Conservation (phyloP, 2,113 vertebrate species). For the Nothocercus julius region DNA sequence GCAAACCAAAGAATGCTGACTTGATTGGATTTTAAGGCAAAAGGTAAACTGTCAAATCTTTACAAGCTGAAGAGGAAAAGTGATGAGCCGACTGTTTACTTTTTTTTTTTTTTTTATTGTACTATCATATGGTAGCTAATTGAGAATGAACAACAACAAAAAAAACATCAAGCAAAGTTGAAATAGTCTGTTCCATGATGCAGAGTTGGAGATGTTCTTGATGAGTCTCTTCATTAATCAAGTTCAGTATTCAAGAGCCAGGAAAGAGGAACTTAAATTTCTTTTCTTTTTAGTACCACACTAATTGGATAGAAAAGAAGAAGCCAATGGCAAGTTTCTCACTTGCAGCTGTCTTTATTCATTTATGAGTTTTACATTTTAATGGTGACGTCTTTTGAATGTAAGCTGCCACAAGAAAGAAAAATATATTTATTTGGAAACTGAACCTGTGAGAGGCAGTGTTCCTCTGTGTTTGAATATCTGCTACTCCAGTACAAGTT, state of each 20-base stretch:
- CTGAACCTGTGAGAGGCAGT: not conserved
- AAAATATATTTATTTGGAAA: not conserved
- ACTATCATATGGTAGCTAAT: rapidly evolving
- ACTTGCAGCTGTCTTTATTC: not conserved
- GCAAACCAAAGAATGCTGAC: not conserved
- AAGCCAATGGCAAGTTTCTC: rapidly evolving
- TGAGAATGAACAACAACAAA: not conserved
- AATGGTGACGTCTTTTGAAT: not conserved
- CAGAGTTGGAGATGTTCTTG: not conserved
- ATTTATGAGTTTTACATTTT: not conserved
- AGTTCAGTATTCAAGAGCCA: not conserved
- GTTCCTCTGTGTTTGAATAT: rapidly evolving
- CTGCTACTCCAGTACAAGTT: not conserved
- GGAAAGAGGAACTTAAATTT: not conserved
- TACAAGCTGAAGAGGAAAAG: not conserved
- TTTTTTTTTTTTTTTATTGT: not conserved
- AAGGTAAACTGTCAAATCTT: not conserved
- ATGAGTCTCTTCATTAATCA: not conserved
- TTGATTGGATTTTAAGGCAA: not conserved
- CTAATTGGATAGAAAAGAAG: not conserved
- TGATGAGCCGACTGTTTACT: rapidly evolving
- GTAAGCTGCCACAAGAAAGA: not conserved
- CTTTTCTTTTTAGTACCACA: not conserved
- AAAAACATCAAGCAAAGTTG: not conserved
- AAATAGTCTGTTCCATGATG: not conserved